These are phyloP conservation scores for Alauda arvensis DNA, from an alignment of 2,797 vertebrate genomes.

Conservation along the genomic window DNA sequence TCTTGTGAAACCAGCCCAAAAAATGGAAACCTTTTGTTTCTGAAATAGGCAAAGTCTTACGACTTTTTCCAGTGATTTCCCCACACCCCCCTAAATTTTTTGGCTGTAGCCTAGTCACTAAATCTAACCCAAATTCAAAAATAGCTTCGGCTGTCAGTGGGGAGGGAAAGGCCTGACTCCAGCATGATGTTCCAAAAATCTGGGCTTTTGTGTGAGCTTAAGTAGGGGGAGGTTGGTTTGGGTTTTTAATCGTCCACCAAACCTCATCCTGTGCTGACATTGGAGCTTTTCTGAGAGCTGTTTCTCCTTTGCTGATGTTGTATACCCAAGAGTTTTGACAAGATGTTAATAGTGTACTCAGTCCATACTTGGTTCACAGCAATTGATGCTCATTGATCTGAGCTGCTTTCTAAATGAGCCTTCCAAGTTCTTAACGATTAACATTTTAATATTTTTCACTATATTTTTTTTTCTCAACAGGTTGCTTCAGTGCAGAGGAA, in stretches of 20 bases:
- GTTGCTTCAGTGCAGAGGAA: not conserved
- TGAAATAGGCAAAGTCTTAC: not conserved
- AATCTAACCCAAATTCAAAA: constrained; percentile 46
- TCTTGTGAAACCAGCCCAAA: not conserved
- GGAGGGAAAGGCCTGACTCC: not conserved
- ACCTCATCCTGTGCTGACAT: not conserved
- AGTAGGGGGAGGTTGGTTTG: not conserved
- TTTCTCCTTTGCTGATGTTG: constrained; percentile 12
- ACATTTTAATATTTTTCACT: not conserved
- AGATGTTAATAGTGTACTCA: not conserved
- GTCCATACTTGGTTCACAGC: not conserved
- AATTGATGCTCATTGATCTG: not conserved
- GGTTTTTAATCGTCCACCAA: constrained; percentile 10
- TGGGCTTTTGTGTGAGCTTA: constrained; percentile 14
- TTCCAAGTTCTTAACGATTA: not conserved
- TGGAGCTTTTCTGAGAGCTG: not conserved
- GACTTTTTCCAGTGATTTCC: constrained; percentile 4
- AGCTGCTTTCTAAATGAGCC: not conserved
- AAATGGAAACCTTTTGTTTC: constrained; percentile 46
- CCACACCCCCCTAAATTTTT: not conserved
- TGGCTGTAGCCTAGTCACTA: constrained; percentile 12
- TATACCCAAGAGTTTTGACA: constrained; percentile 6
- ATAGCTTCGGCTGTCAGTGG: constrained; percentile 16
- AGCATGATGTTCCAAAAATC: not conserved
- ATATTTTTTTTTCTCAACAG: not conserved